Percentiles rank a stretch among this genome's conserved stretches.
These are phyloP conservation scores for Subanguina moxae DNA, from an alignment of 1,140 invertebrate genomes.

Conservation along the genomic window DNA sequence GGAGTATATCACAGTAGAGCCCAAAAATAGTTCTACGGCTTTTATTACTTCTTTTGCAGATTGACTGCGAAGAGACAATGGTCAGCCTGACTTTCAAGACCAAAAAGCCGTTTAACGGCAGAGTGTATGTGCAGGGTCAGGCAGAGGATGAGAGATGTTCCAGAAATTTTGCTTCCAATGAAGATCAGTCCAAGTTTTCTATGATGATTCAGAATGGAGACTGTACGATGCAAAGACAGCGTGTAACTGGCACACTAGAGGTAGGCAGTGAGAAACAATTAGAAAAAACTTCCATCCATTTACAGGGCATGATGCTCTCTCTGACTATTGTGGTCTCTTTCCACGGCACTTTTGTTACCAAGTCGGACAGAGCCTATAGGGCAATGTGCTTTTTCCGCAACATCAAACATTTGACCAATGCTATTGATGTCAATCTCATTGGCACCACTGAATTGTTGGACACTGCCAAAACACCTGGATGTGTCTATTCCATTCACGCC, in stretches of 20 bases:
- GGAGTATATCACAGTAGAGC: too few species aligned
- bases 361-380: conserved; percentile 50
- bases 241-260: conserved; percentile 52
- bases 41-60: conserved; percentile 18
- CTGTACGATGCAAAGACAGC: conserved; percentile 55
- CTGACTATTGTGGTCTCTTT: conserved; percentile 56
- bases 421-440: conserved; percentile 48
- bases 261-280: conserved; percentile 8
- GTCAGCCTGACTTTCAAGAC: conserved; percentile 55
- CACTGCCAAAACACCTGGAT: conserved; percentile 49
- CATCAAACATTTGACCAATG: conserved; percentile 52
- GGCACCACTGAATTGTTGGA: conserved; percentile 52
- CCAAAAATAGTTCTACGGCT: neutral
- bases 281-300: conserved; percentile 1
- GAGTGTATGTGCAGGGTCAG: conserved; percentile 50
- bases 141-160: conserved; percentile 47
- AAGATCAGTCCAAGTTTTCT: conserved; percentile 52
- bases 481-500: conserved; percentile 44
- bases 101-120: conserved; percentile 55
- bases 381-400: conserved; percentile 58
- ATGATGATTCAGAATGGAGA: conserved; percentile 58
- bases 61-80: conserved; percentile 49
- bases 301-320: conserved; percentile 52
- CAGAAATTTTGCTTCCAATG: conserved; percentile 53
- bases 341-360: conserved; percentile 57